phyloP scores from a whole-genome alignment of 2,888 invertebrate genomes.

The Cactoblastis cactorum region DNA sequence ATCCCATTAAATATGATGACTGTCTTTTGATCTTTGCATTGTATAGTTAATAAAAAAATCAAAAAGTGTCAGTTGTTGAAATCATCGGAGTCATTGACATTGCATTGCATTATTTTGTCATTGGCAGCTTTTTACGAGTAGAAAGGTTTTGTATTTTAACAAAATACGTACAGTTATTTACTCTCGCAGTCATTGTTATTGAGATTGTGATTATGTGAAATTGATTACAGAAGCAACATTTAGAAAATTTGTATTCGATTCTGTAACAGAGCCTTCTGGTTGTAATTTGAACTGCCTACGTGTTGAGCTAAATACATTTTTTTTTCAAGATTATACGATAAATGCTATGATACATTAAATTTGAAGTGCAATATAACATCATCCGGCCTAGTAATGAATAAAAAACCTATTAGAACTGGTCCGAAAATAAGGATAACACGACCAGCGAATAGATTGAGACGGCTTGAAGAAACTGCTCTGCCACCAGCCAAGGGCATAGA shows the following conservation, averaged over 20 bases:
- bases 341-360: slow-evolving; percentile 16
- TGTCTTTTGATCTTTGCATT: not conserved
- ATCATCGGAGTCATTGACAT: not conserved
- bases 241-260: not conserved
- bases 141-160: not conserved
- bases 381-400: slow-evolving; percentile 56
- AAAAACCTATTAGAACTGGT: slow-evolving; percentile 57
- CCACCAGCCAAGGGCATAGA: slow-evolving; percentile 30
- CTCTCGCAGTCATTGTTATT: not conserved
- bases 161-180: slow-evolving; percentile 1
- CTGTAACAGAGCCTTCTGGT: not conserved
- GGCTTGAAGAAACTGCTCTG: slow-evolving; percentile 38
- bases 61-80: not conserved
- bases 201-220: not conserved
- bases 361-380: not conserved
- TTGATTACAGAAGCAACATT: not conserved
- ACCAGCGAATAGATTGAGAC: slow-evolving; percentile 40
- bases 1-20: no score
- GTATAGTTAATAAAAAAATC: not conserved
- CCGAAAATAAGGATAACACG: slow-evolving; percentile 64
- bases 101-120: not conserved
- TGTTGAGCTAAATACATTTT: slow-evolving; percentile 2
- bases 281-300: slow-evolving; percentile 6
- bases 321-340: not conserved
- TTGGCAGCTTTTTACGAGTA: not conserved